These are phyloP conservation scores for Cryptocephalus moraei DNA, from an alignment of 2,888 invertebrate species.

Conservation along the genomic window DNA sequence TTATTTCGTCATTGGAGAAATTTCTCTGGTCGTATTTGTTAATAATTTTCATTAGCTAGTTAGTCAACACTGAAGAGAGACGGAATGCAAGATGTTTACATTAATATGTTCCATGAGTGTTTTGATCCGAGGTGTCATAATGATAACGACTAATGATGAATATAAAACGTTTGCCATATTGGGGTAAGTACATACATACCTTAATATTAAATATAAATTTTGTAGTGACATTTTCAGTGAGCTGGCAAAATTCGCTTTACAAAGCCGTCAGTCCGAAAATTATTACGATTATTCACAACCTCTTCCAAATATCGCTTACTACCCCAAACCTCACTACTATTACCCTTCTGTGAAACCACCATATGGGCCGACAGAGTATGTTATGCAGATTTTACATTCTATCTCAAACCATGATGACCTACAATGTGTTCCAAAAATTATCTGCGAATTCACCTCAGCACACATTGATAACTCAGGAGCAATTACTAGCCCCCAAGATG, in stretches of 20 bases:
- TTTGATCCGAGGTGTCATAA: neutral
- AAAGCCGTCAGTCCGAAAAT: too few species aligned
- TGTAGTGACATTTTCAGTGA: neutral
- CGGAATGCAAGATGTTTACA: too few species aligned
- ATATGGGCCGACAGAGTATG: constrained; percentile 10
- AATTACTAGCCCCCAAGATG: constrained; percentile 20
- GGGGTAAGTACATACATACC: constrained; percentile 8
- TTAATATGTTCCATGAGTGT: neutral
- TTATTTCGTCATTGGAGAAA: constrained; percentile 20
- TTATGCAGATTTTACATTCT: constrained; percentile 45
- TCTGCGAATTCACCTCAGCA: constrained; percentile 71
- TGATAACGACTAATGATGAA: neutral
- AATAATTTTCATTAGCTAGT: neutral
- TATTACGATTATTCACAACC: neutral
- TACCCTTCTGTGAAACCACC: neutral
- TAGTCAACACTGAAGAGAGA: neutral
- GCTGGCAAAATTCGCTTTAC: neutral
- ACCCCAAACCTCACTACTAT: constrained; percentile 10
- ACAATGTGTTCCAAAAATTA: constrained; percentile 67
- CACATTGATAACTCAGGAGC: too few species aligned
- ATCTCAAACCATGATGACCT: constrained; percentile 64
- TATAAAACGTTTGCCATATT: constrained; percentile 11
- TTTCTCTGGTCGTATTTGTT: constrained; percentile 4
- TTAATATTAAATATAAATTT: neutral
- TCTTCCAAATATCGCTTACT: neutral